Evolutionary conservation across 1,140 invertebrate genomes (phyloP).

Genomic region (Galleria mellonella): DNA sequence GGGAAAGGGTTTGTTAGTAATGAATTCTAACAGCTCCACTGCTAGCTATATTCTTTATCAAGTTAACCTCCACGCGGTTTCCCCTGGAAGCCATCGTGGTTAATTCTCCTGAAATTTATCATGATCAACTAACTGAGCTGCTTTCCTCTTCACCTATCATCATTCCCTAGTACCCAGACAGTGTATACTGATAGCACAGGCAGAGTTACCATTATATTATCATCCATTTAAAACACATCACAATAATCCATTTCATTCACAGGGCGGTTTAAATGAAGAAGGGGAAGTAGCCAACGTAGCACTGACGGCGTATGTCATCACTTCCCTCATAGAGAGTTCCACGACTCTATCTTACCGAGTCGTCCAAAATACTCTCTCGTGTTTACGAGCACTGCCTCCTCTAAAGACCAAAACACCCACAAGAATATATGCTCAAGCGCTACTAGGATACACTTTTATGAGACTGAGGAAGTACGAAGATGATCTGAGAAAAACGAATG

Average conservation of each 20-base stretch:
- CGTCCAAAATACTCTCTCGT: conserved; percentile 74
- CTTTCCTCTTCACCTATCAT: too few species aligned
- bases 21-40: too few species aligned
- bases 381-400: conserved; percentile 65
- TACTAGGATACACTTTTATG: conserved; percentile 42
- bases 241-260: neutral
- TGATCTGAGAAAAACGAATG: conserved; percentile 42
- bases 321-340: conserved; percentile 78
- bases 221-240: too few species aligned
- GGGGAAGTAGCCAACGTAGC: conserved; percentile 76
- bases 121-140: too few species aligned
- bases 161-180: too few species aligned
- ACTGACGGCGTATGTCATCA: conserved; percentile 81
- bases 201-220: too few species aligned
- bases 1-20: too few species aligned
- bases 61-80: too few species aligned
- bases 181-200: too few species aligned
- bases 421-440: conserved; percentile 34
- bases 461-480: conserved; percentile 42
- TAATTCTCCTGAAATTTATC: too few species aligned
- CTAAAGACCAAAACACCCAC: conserved; percentile 28
- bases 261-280: conserved; percentile 79
- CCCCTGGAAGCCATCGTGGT: too few species aligned
- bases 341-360: conserved; percentile 48
- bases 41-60: too few species aligned